phyloP scores from a whole-genome alignment of 1,140 invertebrate genomes.

The Holotrichia oblita region DNA sequence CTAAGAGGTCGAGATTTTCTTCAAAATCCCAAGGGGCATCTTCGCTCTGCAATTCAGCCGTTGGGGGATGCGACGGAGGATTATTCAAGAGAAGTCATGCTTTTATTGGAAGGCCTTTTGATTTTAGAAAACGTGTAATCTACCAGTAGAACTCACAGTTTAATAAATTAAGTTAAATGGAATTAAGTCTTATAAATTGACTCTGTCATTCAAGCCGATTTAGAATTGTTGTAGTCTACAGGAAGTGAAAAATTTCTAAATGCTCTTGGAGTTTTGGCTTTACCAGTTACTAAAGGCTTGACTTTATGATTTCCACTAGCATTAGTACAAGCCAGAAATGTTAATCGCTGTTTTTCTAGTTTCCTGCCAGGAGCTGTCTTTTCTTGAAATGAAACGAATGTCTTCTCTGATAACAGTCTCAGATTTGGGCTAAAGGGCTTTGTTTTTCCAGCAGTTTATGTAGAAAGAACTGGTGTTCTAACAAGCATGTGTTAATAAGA shows the following conservation, averaged over 20 bases:
- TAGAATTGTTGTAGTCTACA: not conserved
- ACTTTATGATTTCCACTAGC: too few species aligned
- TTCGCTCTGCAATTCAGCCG: not conserved
- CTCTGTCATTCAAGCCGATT: not conserved
- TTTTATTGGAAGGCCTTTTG: not conserved
- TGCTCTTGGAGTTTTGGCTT: not conserved
- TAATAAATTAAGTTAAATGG: not conserved
- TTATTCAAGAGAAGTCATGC: not conserved
- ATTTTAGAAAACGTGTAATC: not conserved
- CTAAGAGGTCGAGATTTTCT: too few species aligned
- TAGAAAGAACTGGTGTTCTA: too few species aligned
- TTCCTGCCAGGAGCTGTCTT: too few species aligned
- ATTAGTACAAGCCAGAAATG: too few species aligned
- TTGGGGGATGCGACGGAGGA: not conserved
- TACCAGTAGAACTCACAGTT: not conserved
- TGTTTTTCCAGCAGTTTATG: too few species aligned
- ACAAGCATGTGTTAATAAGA: too few species aligned
- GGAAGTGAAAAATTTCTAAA: constrained; percentile 7
- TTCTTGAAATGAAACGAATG: too few species aligned
- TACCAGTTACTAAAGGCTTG: not conserved
- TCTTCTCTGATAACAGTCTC: too few species aligned
- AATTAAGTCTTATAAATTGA: not conserved
- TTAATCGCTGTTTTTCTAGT: too few species aligned
- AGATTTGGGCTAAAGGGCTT: too few species aligned
- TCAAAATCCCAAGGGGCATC: too few species aligned